Base-by-base conservation (phyloP, 2,888 invertebrate genomes). In the Dione juno region DNA sequence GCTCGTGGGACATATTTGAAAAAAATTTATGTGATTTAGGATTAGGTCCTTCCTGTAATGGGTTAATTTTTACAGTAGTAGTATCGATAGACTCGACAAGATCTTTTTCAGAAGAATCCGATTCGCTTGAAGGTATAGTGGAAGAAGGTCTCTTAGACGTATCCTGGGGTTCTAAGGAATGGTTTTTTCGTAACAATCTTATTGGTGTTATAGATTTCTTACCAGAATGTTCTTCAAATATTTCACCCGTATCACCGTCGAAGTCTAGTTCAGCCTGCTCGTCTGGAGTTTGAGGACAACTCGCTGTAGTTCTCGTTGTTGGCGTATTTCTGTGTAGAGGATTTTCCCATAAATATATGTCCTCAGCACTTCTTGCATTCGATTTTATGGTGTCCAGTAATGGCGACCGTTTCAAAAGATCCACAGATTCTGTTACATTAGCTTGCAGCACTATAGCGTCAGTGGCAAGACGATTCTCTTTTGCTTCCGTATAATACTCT, bases 261-360 rank as follows among this genome's bases (percentile, higher is more conserved):
- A 94, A 95, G 79, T 96, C 96, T 11, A 96, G 88, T 65, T 96
- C 96, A 0, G 95, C 95, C 80, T 96, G 96, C 80, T 96, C 96
- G 80, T 96, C 96, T 0, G 96, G 96, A 0, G 96, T 96, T 65
- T 94, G 94, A 3, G 95, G 94, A 70, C 93, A 92, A 76, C 90
- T 89, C 1, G 89, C 85, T 75, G 92, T 82, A 54, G 88, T 82
- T 82, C 94, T 75, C 81, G 94, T 82, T 78, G 87, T 86, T 41
- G 89, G 85, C 1, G 89, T 94, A 72, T 93, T 93, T 77, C 94
- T 90, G 79, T 96, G 96, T 48, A 96, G 84, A 0, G 97, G 96
- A 89, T 97, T 97, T 83, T 96, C 96, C 97, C 97, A 97, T 35
- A 97, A 85, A 81, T 96, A 97, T 63, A 97, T 95, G 77, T 96